Evolutionary conservation across 2,113 vertebrate genomes (phyloP).

Genomic region (Pterocles orientalis): DNA sequence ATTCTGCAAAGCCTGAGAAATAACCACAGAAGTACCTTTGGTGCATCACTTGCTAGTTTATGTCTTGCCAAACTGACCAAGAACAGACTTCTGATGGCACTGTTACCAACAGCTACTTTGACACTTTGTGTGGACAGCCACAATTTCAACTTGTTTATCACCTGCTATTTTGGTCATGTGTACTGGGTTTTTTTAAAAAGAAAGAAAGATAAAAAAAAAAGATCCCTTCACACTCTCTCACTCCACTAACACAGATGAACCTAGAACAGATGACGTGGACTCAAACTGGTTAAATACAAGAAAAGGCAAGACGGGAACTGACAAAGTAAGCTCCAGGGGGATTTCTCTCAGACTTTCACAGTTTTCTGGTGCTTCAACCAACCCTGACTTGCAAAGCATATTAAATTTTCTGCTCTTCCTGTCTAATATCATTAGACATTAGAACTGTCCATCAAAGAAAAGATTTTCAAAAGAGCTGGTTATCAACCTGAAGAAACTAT

Average conservation of each 20-base stretch:
- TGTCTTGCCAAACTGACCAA: neutral
- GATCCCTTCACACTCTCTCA: neutral
- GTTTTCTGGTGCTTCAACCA: neutral
- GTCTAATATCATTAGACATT: neutral
- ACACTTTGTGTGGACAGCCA: neutral
- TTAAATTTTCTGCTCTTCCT: constrained; percentile 16
- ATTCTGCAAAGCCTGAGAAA: neutral
- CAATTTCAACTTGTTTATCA: neutral
- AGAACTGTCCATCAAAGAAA: neutral
- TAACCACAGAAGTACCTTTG: neutral
- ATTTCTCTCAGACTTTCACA: constrained; percentile 28
- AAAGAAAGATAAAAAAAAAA: neutral
- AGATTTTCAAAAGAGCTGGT: neutral
- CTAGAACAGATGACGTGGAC: neutral
- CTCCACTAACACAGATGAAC: neutral
- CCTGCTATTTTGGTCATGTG: neutral
- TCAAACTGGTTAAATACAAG: neutral
- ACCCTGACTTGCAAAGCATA: neutral
- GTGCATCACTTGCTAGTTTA: neutral
- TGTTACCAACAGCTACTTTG: neutral
- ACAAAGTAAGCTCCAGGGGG: constrained; percentile 24
- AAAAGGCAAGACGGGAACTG: neutral
- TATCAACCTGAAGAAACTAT: neutral
- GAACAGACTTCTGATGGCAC: neutral
- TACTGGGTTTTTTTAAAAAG: neutral